Evolutionary conservation across 2,797 vertebrate species (phyloP).

Genomic region (Gastrophryne carolinensis): DNA sequence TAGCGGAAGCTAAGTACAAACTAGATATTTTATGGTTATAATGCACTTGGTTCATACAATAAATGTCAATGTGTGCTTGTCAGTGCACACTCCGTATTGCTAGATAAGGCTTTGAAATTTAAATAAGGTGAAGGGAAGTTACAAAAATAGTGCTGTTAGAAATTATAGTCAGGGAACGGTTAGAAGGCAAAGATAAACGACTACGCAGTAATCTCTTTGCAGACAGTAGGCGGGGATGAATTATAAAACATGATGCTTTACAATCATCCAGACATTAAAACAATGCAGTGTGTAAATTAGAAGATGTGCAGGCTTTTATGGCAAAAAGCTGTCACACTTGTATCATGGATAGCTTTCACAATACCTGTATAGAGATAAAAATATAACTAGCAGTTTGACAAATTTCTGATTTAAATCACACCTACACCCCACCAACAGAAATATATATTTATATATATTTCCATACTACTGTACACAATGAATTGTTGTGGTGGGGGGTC

Average conservation of each 20-base stretch:
- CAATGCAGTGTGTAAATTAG: background rate
- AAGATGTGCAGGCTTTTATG: too few relatives aligned
- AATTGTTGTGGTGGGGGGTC: too few relatives aligned
- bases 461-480: too few relatives aligned
- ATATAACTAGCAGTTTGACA: too few relatives aligned
- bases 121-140: slow-evolving; percentile 27
- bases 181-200: slow-evolving; percentile 40
- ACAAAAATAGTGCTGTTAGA: slow-evolving; percentile 29
- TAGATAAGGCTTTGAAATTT: slow-evolving; percentile 4
- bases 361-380: too few relatives aligned
- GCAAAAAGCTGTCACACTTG: too few relatives aligned
- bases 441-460: too few relatives aligned
- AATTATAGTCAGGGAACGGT: slow-evolving; percentile 23
- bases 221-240: background rate
- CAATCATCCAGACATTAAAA: background rate
- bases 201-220: slow-evolving; percentile 19
- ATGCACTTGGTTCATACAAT: slow-evolving; percentile 14
- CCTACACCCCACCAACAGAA: too few relatives aligned
- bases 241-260: slow-evolving; percentile 15
- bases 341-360: too few relatives aligned
- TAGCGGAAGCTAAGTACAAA: slow-evolving; percentile 9
- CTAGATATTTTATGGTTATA: slow-evolving; percentile 22
- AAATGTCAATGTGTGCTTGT: slow-evolving; percentile 2
- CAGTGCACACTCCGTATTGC: background rate
- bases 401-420: too few relatives aligned